These are phyloP conservation scores for Paradisaea rubra DNA, from an alignment of 2,113 vertebrate species.

Conservation along the genomic window DNA sequence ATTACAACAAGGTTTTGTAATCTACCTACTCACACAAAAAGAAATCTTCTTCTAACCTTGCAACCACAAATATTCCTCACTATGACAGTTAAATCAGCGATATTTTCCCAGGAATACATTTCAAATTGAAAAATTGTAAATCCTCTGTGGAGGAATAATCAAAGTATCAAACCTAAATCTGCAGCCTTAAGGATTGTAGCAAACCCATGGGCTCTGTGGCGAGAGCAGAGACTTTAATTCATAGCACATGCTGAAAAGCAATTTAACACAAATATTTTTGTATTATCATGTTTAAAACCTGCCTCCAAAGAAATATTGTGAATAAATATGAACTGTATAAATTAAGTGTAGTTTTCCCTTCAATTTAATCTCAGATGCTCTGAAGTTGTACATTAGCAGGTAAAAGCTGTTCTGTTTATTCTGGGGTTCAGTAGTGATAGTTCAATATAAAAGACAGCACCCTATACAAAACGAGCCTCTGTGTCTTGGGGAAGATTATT, in stretches of 20 bases:
- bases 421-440: not conserved
- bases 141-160: not conserved
- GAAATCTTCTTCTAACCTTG: not conserved
- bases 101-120: not conserved
- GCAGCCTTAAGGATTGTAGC: not conserved
- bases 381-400: not conserved
- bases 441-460: not conserved
- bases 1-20: not conserved
- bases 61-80: not conserved
- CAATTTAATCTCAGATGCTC: not conserved
- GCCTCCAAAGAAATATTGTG: not conserved
- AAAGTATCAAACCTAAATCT: not conserved
- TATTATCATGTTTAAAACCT: not conserved
- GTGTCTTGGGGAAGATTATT: not conserved
- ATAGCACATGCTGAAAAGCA: not conserved
- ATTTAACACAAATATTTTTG: not conserved
- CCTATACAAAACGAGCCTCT: not conserved
- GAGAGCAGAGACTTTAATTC: not conserved
- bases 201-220: not conserved
- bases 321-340: not conserved
- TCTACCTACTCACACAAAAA: not conserved
- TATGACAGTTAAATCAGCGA: not conserved
- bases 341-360: not conserved
- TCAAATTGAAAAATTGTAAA: not conserved
- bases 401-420: not conserved